Evolutionary conservation across 2,888 invertebrate genomes (phyloP).

Genomic region (Papilio demoleus): DNA sequence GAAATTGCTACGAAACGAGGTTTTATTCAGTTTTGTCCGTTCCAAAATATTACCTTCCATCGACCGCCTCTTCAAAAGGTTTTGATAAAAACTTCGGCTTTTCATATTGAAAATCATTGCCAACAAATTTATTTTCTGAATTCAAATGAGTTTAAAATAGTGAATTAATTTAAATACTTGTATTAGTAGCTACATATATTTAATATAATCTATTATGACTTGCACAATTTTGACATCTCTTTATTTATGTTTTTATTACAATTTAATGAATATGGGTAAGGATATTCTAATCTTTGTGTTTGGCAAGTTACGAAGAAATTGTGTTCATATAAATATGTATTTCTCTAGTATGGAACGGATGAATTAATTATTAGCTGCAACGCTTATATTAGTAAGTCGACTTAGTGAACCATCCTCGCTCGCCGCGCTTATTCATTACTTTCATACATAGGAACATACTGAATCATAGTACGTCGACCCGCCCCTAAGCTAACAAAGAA

Average conservation of each 20-base stretch:
- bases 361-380: constrained; percentile 13
- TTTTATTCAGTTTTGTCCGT: constrained; percentile 4
- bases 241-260: background rate
- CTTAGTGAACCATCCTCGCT: constrained; percentile 16
- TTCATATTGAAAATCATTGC: constrained; percentile 9
- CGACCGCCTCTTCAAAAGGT: background rate
- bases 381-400: constrained; percentile 16
- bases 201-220: background rate
- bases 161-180: background rate
- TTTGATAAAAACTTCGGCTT: constrained; percentile 15
- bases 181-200: background rate
- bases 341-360: background rate
- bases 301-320: no score
- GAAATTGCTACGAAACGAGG: constrained; percentile 3
- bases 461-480: constrained; percentile 43
- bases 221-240: background rate
- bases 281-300: background rate
- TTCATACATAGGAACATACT: constrained; percentile 39
- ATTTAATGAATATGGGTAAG: background rate
- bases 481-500: constrained; percentile 55
- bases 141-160: background rate
- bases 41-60: constrained; percentile 20
- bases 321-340: background rate
- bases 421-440: constrained; percentile 28
- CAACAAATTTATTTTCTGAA: constrained; percentile 11